Evolutionary conservation across 2,888 invertebrate species (phyloP), one percentile per base, ranked within the genome.

Genomic region (Hoplodrina blanda): DNA sequence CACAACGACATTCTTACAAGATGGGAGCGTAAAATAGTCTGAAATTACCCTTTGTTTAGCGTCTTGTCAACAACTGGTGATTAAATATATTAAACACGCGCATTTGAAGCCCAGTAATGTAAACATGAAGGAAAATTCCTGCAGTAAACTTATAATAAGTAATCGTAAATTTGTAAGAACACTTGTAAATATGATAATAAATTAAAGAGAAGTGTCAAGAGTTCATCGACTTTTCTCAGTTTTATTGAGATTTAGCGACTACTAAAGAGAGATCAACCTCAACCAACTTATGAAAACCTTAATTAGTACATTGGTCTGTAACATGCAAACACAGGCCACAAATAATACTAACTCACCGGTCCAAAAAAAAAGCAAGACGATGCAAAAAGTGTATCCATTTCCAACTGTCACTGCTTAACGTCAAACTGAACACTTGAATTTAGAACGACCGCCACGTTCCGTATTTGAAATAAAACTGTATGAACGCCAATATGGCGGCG

Each of bases 341-440:
- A 54, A 59, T 30, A 67, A 54, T 30, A 56, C 30, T 46, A 69
- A 87, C 89, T 89, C 82, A 90, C 90, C 85, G 65, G 54, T 60
- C 44, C 62, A 64, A 74, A 76, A 82, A 60, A 75, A 82, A 81
- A 81, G 68, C 81, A 83, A 79, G 70, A 78, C 75, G 71, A 80
- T 62, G 70, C 82, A 69, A 68, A 87, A 85, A 69, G 53, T 62
- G 76, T 89, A 93, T 94, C 94, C 94, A 91, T 91, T 87, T 83
- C 82, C 75, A 92, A 93, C 91, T 91, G 91, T 92, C 95, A 95
- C 94, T 93, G 91, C 85, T 84, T 85, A 91, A 91, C 85, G 89
- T 91, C 90, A 93, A 92, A 92, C 91, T 88, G 82, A 85, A 87
- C 92, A 92, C 91, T 88, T 86, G 83, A 82, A 82, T 79, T 73